A percentile compares a stretch with the other conserved stretches of the same genome.
These are phyloP conservation scores for Leiothrix lutea DNA, from an alignment of 2,113 vertebrate species.

Conservation along the genomic window DNA sequence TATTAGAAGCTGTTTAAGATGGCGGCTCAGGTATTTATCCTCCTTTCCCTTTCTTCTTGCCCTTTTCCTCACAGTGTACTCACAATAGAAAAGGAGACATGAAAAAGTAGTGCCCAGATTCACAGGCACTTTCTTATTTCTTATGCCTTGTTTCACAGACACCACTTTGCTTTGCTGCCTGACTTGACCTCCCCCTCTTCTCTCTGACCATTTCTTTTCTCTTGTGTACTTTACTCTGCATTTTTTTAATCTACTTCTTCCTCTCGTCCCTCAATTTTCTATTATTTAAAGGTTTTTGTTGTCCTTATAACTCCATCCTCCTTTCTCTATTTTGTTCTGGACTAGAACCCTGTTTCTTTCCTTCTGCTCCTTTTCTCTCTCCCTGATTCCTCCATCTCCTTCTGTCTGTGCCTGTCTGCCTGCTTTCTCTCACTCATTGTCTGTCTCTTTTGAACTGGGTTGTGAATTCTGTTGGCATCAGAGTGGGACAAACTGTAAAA, in stretches of 20 bases:
- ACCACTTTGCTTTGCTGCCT: neutral
- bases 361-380: neutral
- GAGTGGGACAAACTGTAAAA: constrained; percentile 63
- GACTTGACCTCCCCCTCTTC: neutral
- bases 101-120: neutral
- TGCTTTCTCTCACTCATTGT: constrained; percentile 12
- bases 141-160: neutral
- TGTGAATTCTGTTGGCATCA: constrained; percentile 51
- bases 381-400: neutral
- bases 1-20: neutral
- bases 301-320: neutral
- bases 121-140: neutral
- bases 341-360: neutral
- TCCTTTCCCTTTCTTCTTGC: neutral
- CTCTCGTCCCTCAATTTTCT: neutral
- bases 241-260: neutral
- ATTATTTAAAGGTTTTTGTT: neutral
- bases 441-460: constrained; percentile 60
- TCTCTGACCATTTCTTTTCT: neutral
- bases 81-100: neutral
- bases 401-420: neutral
- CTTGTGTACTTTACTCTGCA: neutral
- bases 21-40: neutral
- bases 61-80: neutral
- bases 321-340: neutral